These are phyloP conservation scores for Parazoanthus swiftii DNA, from an alignment of 92 coral and sea anemone species.

Conservation along the genomic window DNA sequence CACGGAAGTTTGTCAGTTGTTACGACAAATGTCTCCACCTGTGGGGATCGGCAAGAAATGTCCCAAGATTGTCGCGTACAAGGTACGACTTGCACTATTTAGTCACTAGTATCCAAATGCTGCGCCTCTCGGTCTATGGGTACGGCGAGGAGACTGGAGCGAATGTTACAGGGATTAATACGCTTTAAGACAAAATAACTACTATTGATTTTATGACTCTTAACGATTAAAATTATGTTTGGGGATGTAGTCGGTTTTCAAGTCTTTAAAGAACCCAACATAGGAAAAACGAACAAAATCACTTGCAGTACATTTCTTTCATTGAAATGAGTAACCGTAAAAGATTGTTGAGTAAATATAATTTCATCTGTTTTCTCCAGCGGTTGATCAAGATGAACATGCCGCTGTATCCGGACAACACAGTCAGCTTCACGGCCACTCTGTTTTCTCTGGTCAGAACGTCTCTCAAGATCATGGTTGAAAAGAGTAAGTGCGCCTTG, in stretches of 20 bases:
- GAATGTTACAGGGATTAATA: no score
- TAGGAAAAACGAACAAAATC: no score
- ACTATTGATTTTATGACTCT: no score
- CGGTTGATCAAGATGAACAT: constrained; percentile 99
- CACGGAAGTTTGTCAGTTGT: constrained; percentile 95
- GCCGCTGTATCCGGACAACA: constrained; percentile 93
- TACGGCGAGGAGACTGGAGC: no score
- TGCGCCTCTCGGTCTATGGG: not conserved
- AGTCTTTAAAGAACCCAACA: no score
- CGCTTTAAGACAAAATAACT: no score
- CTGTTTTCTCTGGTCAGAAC: constrained; percentile 94
- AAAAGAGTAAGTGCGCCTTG: constrained; percentile 77
- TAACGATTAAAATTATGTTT: no score
- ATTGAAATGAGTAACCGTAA: no score
- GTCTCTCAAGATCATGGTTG: constrained; percentile 92
- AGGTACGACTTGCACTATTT: constrained; percentile 55
- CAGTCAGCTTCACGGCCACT: constrained; percentile 98
- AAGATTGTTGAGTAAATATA: no score
- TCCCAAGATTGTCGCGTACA: constrained; percentile 99
- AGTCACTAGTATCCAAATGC: not conserved
- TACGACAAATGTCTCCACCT: constrained; percentile 99
- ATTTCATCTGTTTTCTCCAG: constrained; percentile 41
- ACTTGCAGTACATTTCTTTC: no score
- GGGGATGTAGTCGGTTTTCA: no score
- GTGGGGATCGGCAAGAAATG: constrained; percentile 99